Conservation (phyloP, 2,888 invertebrate species). For the Sthenelais limicola region DNA sequence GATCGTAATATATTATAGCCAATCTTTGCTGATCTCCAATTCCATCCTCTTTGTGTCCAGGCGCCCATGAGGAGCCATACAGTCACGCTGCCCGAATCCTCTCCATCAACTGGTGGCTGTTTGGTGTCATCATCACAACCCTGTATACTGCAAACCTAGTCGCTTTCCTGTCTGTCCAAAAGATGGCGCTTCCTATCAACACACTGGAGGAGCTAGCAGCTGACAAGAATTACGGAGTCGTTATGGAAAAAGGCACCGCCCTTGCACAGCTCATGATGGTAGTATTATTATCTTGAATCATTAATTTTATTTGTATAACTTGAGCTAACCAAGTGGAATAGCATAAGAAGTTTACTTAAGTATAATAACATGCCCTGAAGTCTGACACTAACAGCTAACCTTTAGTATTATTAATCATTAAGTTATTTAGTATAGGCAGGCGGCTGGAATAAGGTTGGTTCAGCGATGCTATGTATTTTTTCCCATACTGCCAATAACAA, state of each 20-base stretch:
- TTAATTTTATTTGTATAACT: slow-evolving; percentile 2
- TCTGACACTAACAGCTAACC: no score
- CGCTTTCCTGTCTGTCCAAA: slow-evolving; percentile 16
- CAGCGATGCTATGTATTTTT: no score
- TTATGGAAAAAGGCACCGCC: slow-evolving; percentile 13
- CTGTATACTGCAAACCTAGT: slow-evolving; percentile 32
- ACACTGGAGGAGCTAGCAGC: slow-evolving; percentile 22
- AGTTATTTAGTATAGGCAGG: no score
- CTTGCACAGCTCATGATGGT: slow-evolving; percentile 19
- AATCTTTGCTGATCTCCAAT: no score
- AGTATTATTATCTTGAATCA: background rate
- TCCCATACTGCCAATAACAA: no score
- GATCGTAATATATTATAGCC: background rate
- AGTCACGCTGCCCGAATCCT: slow-evolving; percentile 6
- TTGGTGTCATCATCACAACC: background rate
- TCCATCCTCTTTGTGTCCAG: no score
- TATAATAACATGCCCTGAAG: no score
- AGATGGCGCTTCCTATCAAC: slow-evolving; percentile 3
- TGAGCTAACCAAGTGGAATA: no score
- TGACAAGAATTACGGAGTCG: background rate
- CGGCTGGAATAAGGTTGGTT: no score
- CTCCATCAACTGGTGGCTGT: slow-evolving; percentile 24
- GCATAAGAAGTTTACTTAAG: no score
- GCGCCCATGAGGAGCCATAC: background rate
- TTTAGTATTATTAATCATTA: no score